phyloP scores from a whole-genome alignment of 2,888 invertebrate species.

The Eueremaeus valkanovi region DNA sequence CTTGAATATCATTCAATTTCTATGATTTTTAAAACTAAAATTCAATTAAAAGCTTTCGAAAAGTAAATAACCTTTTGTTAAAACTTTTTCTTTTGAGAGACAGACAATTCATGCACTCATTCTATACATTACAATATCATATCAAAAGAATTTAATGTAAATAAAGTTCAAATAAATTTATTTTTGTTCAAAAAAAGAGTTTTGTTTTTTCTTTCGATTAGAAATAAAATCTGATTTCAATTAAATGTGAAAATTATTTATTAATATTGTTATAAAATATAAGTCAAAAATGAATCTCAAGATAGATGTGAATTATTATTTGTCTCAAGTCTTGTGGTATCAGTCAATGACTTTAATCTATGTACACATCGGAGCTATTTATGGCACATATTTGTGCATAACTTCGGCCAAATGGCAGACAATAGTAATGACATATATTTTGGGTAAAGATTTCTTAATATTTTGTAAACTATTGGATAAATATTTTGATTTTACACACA shows the following conservation, averaged over 20 bases:
- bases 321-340: background rate
- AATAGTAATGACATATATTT: constrained; percentile 19
- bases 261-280: background rate
- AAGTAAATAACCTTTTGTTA: no score
- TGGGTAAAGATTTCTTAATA: background rate
- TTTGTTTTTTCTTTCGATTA: no score
- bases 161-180: no score
- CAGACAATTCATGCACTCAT: no score
- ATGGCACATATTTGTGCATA: constrained; percentile 15
- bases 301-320: background rate
- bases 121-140: no score
- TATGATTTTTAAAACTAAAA: no score
- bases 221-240: background rate
- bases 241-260: background rate
- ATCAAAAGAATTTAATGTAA: no score
- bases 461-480: no score
- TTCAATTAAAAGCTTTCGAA: no score
- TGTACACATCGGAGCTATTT: constrained; percentile 25
- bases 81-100: no score
- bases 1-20: no score
- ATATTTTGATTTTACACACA: background rate
- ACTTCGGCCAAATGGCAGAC: constrained; percentile 18
- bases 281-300: background rate
- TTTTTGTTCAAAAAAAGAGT: no score
- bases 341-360: background rate